Conservation (phyloP, 2,113 vertebrate species). For the Gymnocephalus cernua region DNA sequence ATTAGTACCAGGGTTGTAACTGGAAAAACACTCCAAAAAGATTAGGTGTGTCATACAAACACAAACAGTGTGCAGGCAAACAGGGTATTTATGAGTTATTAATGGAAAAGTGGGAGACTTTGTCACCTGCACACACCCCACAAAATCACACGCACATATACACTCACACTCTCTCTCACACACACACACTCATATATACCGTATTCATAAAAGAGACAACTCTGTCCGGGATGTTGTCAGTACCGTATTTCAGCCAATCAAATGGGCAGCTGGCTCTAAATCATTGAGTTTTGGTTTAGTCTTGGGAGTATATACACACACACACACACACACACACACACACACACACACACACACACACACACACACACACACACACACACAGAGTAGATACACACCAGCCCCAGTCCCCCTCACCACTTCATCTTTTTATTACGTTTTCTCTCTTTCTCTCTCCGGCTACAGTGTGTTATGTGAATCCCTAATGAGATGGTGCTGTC, state of each 20-base stretch:
- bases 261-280: slow-evolving; percentile 44
- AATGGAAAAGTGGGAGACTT: not conserved
- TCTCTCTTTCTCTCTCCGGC: slow-evolving; percentile 47
- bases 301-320: not conserved
- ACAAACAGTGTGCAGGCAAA: not conserved
- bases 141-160: not conserved
- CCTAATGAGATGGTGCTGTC: slow-evolving; percentile 66
- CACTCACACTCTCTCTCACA: not conserved
- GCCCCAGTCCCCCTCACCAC: slow-evolving; percentile 13
- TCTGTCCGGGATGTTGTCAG: slow-evolving; percentile 3
- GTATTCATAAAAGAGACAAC: not conserved
- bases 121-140: not conserved
- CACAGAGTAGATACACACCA: not conserved
- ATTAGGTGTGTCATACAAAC: slow-evolving; percentile 28
- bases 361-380: not conserved
- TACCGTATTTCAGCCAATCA: slow-evolving; percentile 22
- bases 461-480: slow-evolving; percentile 67
- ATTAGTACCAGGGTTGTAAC: not conserved
- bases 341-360: not conserved
- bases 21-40: not conserved
- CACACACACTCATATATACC: not conserved
- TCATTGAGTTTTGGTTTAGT: slow-evolving; percentile 48
- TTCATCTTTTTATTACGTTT: slow-evolving; percentile 60
- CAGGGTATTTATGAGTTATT: slow-evolving; percentile 38
- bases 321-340: not conserved